Percentiles rank a stretch among this genome's conserved stretches.
These are phyloP conservation scores for Onychomys torridus DNA, from an alignment of 2,797 vertebrate genomes.

Conservation along the genomic window DNA sequence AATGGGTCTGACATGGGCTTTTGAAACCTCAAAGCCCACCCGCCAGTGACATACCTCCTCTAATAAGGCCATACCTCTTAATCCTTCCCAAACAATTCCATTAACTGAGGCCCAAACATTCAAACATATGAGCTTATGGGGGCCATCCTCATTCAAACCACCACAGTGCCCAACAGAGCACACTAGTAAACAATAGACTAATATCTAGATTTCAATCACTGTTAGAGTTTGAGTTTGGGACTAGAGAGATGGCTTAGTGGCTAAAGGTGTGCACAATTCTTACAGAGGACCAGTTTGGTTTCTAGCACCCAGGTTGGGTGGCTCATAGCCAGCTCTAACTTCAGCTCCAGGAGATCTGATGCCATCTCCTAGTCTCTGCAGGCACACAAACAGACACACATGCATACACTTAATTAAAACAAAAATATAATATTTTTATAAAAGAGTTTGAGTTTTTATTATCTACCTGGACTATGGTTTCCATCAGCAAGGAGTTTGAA, in stretches of 20 bases:
- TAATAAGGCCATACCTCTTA: not conserved
- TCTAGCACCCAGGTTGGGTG: not conserved
- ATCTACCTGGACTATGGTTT: not conserved
- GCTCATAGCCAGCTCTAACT: not conserved
- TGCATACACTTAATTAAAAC: not conserved
- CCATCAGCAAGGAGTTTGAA: not conserved
- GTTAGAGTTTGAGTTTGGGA: not conserved
- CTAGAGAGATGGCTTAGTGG: not conserved
- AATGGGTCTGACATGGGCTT: not conserved
- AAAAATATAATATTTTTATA: not conserved
- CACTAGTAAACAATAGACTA: not conserved
- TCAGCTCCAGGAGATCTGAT: not conserved
- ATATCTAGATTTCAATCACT: not conserved
- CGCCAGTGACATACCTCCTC: not conserved
- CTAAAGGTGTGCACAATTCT: not conserved
- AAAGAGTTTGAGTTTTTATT: slow-evolving; percentile 12
- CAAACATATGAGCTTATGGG: not conserved
- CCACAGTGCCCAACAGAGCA: not conserved
- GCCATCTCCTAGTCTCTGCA: not conserved
- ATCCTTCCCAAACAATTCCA: not conserved
- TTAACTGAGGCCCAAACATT: not conserved
- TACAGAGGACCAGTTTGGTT: not conserved
- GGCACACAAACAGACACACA: not conserved
- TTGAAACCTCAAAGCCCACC: not conserved
- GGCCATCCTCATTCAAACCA: not conserved